Conservation (phyloP, 2,797 vertebrate genomes). For the Botia kubotai region DNA sequence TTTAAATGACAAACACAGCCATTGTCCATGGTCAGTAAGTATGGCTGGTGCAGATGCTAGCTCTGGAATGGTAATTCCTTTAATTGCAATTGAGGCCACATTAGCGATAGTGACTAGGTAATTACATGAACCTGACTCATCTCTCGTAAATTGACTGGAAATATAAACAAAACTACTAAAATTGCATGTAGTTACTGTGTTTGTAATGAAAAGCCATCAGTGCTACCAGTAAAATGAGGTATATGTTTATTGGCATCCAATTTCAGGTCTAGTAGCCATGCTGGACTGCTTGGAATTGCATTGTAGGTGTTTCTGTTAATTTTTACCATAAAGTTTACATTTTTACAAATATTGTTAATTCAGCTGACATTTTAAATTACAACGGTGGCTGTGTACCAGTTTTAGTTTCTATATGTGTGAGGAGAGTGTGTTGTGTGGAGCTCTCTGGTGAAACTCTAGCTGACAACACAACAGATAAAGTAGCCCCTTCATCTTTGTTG, state of each 20-base stretch:
- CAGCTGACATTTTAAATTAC: conserved; percentile 31
- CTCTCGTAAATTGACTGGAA: conserved; percentile 42
- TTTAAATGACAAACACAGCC: conserved; percentile 46
- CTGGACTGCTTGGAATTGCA: not conserved
- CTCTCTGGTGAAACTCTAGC: conserved; percentile 36
- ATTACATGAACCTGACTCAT: conserved; percentile 1
- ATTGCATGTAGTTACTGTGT: conserved; percentile 5
- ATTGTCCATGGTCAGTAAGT: conserved; percentile 44
- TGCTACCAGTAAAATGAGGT: not conserved
- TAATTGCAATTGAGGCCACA: conserved; percentile 41
- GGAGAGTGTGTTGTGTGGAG: conserved; percentile 26
- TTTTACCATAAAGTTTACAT: not conserved
- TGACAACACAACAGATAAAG: conserved; percentile 10
- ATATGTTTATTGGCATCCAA: conserved; percentile 11
- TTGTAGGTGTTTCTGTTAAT: not conserved
- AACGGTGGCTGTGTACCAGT: conserved; percentile 14
- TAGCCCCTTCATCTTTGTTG: not conserved
- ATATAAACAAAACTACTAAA: conserved; percentile 34
- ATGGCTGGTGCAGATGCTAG: conserved; percentile 32
- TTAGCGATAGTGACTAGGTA: conserved; percentile 26
- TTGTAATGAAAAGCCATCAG: conserved; percentile 13
- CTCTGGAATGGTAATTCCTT: conserved; percentile 50
- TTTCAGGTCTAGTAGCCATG: not conserved
- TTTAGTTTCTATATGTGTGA: conserved; percentile 13
- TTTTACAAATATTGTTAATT: conserved; percentile 10